Conservation (phyloP, 2,797 vertebrate genomes). For the Poeciliopsis infans region DNA sequence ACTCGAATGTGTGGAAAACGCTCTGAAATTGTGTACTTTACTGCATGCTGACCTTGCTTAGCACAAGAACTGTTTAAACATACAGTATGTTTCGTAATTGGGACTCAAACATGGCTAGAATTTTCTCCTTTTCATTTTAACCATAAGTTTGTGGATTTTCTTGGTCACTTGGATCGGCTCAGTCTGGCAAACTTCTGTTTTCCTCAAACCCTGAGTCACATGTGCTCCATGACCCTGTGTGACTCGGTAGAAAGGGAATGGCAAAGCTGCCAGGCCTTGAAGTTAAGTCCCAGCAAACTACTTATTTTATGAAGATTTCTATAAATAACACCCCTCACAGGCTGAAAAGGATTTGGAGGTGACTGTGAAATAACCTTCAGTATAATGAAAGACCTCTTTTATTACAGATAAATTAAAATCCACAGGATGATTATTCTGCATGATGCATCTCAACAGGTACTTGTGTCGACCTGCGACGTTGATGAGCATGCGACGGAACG, state of each 20-base stretch:
- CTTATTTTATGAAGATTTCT: not conserved
- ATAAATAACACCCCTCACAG: not conserved
- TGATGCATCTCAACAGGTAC: not conserved
- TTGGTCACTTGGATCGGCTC: slow-evolving; percentile 18
- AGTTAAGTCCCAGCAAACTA: slow-evolving; percentile 5
- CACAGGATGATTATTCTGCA: not conserved
- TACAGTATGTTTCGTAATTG: not conserved
- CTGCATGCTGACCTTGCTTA: not conserved
- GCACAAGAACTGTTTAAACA: not conserved
- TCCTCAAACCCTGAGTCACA: slow-evolving; percentile 15
- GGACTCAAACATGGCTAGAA: not conserved
- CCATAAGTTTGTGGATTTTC: slow-evolving; percentile 26
- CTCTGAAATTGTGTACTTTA: not conserved
- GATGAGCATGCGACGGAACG: not conserved
- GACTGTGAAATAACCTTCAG: not conserved
- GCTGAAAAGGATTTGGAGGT: not conserved
- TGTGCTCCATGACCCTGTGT: slow-evolving; percentile 11
- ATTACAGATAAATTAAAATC: not conserved
- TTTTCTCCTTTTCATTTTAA: slow-evolving; percentile 14
- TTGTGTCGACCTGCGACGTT: slow-evolving; percentile 19
- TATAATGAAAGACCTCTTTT: not conserved
- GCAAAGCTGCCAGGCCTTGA: not conserved
- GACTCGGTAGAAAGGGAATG: slow-evolving; percentile 8
- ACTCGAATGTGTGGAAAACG: not conserved
- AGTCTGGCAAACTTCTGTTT: slow-evolving; percentile 1